Base-by-base conservation (phyloP, 1,140 invertebrate genomes). In the Pseudobourletiella spinata region DNA sequence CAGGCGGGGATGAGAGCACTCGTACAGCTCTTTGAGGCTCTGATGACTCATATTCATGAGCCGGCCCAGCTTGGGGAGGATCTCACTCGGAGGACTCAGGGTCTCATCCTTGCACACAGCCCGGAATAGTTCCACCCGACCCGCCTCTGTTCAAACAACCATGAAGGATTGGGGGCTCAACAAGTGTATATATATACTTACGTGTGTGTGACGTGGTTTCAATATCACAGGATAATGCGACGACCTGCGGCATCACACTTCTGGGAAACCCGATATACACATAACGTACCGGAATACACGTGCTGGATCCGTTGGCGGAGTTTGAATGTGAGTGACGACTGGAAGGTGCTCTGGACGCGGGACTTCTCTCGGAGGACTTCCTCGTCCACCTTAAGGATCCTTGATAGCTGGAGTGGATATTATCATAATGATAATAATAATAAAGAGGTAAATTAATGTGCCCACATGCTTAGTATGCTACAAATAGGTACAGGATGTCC, bases 1-100 rank as follows among this genome's bases (percentile, higher is more conserved):
- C 57, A 99, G 79, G 69, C 87, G 83, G 1, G 85, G 80, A 79
- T 96, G 93, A 56, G 91, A 96, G 75, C 95, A 99, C 74, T 98
- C 90, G 73, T 96, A 99, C 1, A 92, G 73, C 51, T 87, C 80
- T 56, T 83, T 78, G 26, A 96, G 82, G 72, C 91, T 96, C 1
- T 78, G 73, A 74, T 99, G 95, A 73, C 92, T 97, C 50, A 83
- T 79, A 28, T 83, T 84, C 93, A 99, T 97, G 3, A 98, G 78
- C 51, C 77, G 73, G 11, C 94, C 93, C 42, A 98, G 77, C 35
- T 77, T 76, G 24, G 77, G 59, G 1, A 88, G 69, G 59, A 79
- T 79, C 58, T n/a, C 70, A 64, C 71, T 72, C 65, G 76, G 76
- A 75, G 77, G 83, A 24, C 73, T 73, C 48, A 65, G 70, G 69